Evolutionary conservation across 1,140 invertebrate species (phyloP), one percentile per base, ranked within the genome.

Genomic region (Drosophila kikkawai): DNA sequence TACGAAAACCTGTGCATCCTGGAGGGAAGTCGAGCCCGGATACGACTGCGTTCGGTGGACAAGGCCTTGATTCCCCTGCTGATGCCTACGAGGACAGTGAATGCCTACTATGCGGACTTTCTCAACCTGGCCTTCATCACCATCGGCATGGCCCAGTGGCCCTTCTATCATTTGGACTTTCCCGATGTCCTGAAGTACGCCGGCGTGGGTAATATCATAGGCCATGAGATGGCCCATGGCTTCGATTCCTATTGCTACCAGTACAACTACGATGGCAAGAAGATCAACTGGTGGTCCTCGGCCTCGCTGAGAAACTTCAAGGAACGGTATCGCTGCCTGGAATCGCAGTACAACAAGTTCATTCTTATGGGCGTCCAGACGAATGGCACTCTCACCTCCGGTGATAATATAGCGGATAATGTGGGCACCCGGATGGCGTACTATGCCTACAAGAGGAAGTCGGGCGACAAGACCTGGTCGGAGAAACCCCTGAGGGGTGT

Each of bases 391-490:
- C 93, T 95, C 39, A 98, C 97, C 2, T 94, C 98, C 48, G 96
- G 95, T 6, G 97, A 98, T 93, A 98, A 98, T 92, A 96, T 98
- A 58, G 98, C 98, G 0, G 98, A 98, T 91, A 98, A 98, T 91
- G 97, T 97, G 4, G 95, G 97, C 9, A 82, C 98, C 1, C 95
- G 96, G 73, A 96, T 98, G 91, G 96, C 98, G 0, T 95, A 96
- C 61, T 92, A 94, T 32, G 97, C 94, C 0, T 95, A 94, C 59
- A 85, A 93, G 22, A 81, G 93, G 47, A 93, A 92, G 87, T 75
- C 93, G 0, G 75, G 92, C 1, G 77, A 93, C 32, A 88, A 94
- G 61, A 93, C 92, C n/a, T 91, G 88, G 55, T 57, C 75, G 7
- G 93, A 93, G 42, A 94, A 93, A 50, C 94, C 93, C 0, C 77